Conservation (phyloP, 2,797 vertebrate genomes). For the Moxostoma hubbsi region DNA sequence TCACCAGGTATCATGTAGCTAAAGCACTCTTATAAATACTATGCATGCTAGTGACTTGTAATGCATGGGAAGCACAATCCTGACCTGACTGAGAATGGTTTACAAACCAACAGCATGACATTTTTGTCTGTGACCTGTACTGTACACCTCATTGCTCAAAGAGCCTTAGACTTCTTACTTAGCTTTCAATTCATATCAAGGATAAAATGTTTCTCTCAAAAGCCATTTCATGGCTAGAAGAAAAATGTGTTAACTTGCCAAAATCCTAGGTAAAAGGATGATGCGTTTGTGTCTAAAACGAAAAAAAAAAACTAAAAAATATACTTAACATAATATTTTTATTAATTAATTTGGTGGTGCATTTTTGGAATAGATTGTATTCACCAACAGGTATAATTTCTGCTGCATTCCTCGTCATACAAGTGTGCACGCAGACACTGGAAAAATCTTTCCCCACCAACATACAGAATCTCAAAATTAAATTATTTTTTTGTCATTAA, state of each 20-base stretch:
- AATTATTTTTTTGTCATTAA: not conserved
- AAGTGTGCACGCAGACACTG: not conserved
- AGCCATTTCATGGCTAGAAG: not conserved
- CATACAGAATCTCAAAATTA: not conserved
- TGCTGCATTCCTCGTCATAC: not conserved
- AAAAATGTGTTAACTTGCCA: not conserved
- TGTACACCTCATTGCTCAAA: not conserved
- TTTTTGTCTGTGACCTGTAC: not conserved
- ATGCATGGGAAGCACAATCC: constrained; percentile 26
- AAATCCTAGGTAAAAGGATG: not conserved
- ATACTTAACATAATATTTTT: not conserved
- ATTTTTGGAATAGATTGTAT: not conserved
- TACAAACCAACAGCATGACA: not conserved
- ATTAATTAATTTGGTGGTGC: not conserved
- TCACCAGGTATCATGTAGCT: constrained; percentile 23
- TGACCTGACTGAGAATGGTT: constrained; percentile 12
- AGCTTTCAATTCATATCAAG: constrained; percentile 7
- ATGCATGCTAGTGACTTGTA: constrained; percentile 4
- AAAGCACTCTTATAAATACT: constrained; percentile 7
- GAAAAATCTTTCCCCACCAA: not conserved
- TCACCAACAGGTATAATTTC: constrained; percentile 34
- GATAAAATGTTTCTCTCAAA: no score
- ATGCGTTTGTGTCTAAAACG: not conserved
- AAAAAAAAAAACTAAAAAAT: not conserved
- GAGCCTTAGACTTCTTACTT: constrained; percentile 10